These are phyloP conservation scores for Acleris laterana DNA, from an alignment of 2,888 invertebrate species.

Conservation along the genomic window DNA sequence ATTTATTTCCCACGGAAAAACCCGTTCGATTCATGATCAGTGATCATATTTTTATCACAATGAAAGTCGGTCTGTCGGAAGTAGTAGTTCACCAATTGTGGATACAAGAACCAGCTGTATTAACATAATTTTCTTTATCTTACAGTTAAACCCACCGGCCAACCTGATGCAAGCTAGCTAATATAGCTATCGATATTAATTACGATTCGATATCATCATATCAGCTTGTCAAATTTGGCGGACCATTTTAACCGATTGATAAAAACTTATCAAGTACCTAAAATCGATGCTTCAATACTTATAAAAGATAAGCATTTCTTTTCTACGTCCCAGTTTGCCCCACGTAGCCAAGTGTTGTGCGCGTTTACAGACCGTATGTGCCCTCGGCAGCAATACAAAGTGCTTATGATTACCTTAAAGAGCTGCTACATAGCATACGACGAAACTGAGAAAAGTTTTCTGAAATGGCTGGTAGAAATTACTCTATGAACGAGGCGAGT, in stretches of 20 bases:
- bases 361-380: background rate
- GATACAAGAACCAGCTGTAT: no score
- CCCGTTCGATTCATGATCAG: no score
- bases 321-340: slow-evolving; percentile 1
- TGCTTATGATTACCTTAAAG: slow-evolving; percentile 48
- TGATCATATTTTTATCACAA: no score
- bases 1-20: no score
- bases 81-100: no score
- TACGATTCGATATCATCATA: slow-evolving; percentile 13
- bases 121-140: no score
- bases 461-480: slow-evolving; percentile 65
- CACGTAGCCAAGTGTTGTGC: slow-evolving; percentile 1
- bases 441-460: slow-evolving; percentile 48
- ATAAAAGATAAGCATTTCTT: no score
- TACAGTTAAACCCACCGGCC: no score
- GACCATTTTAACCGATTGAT: slow-evolving; percentile 18
- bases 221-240: slow-evolving; percentile 6
- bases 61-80: no score
- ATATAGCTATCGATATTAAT: slow-evolving; percentile 14
- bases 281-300: no score
- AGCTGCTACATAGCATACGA: slow-evolving; percentile 41
- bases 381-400: slow-evolving; percentile 10
- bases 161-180: no score
- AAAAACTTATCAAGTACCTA: no score
- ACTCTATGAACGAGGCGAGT: slow-evolving; percentile 66